Evolutionary conservation across 2,113 vertebrate genomes (phyloP).

Genomic region (Xiphias gladius): DNA sequence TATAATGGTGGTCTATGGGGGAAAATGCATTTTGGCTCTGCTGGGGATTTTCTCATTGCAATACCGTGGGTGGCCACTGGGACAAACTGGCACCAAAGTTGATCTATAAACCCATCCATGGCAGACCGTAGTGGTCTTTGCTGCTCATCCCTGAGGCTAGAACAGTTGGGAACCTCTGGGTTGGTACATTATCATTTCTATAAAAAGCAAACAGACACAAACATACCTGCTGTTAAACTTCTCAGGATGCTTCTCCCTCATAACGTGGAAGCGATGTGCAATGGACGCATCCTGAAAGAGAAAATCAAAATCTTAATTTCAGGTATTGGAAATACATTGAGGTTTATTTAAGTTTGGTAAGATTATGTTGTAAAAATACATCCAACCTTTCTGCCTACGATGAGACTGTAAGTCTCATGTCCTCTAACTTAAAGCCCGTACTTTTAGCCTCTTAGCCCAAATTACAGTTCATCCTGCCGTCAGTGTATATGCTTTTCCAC

Average conservation of each 20-base stretch:
- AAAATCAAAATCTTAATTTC: slow-evolving; percentile 18
- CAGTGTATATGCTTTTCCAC: not conserved
- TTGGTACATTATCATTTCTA: not conserved
- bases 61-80: no score
- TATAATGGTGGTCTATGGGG: no score
- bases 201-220: not conserved
- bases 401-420: not conserved
- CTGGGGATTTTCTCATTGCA: no score
- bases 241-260: slow-evolving; percentile 97
- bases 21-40: no score
- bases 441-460: not conserved
- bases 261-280: slow-evolving; percentile 95
- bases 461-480: not conserved
- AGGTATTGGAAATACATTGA: not conserved
- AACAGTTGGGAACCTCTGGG: not conserved
- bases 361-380: not conserved
- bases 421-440: not conserved
- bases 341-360: no score
- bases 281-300: slow-evolving; percentile 92
- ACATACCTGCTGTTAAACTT: slow-evolving; percentile 95
- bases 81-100: no score
- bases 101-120: no score
- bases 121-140: no score
- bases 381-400: not conserved
- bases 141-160: no score